Evolutionary conservation across 1,140 invertebrate species (phyloP).

Genomic region (Orchesella cincta): DNA sequence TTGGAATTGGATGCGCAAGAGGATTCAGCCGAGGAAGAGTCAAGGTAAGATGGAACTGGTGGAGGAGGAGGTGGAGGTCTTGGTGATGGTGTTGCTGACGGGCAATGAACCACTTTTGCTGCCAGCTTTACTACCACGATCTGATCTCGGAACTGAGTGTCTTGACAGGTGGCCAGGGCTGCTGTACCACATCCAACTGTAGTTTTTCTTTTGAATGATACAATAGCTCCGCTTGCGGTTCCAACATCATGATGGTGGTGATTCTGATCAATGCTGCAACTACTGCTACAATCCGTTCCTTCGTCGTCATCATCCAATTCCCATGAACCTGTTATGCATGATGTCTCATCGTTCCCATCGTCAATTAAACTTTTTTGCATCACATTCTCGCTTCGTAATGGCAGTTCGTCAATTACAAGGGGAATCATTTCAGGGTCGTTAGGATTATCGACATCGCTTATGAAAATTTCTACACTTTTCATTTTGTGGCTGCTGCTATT

Average conservation of each 20-base stretch:
- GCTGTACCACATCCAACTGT: conserved; percentile 14
- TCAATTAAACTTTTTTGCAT: background rate
- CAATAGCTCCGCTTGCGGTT: background rate
- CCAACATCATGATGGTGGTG: background rate
- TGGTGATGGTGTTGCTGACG: conserved; percentile 7
- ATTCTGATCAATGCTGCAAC: background rate
- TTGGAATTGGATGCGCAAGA: conserved; percentile 17
- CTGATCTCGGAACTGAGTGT: background rate
- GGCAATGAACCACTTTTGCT: conserved; percentile 16
- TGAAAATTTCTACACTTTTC: conserved; percentile 19
- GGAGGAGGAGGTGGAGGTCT: background rate
- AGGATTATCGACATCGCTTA: conserved; percentile 1
- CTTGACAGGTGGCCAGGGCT: background rate
- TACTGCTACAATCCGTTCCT: conserved; percentile 17
- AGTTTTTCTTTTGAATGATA: background rate
- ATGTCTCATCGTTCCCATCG: background rate
- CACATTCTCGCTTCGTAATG: background rate
- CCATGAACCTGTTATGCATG: conserved; percentile 23
- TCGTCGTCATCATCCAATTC: conserved; percentile 26
- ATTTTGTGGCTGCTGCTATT: background rate
- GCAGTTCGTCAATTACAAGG: background rate
- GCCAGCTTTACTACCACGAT: conserved; percentile 21
- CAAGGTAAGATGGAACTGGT: conserved; percentile 29
- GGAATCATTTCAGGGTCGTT: background rate
- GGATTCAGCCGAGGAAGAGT: conserved; percentile 33